Evolutionary conservation across 1,140 invertebrate genomes (phyloP).

Genomic region (Euglossa dilemma): DNA sequence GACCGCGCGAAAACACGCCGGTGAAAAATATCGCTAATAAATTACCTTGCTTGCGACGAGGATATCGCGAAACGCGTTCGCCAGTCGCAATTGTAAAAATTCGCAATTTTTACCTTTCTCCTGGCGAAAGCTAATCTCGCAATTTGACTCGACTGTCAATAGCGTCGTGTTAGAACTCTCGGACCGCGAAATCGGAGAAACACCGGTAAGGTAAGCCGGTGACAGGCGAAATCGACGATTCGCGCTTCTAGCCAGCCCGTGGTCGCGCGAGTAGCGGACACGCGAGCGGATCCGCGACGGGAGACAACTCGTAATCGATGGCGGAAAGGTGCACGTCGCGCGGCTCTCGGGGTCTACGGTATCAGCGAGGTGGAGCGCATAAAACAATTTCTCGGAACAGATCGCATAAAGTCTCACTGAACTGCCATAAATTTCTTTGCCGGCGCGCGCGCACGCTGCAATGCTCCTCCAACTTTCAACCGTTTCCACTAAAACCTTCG

Average conservation of each 20-base stretch:
- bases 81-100: too few relatives aligned
- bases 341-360: constrained; percentile 18
- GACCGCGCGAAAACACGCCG: constrained; percentile 33
- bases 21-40: constrained; percentile 51
- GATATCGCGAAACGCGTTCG: not conserved
- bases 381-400: constrained; percentile 76
- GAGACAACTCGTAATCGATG: constrained; percentile 42
- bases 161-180: too few relatives aligned
- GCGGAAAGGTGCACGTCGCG: constrained; percentile 19
- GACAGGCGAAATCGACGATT: not conserved
- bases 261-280: not conserved
- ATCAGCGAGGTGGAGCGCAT: constrained; percentile 49
- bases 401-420: constrained; percentile 74
- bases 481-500: constrained; percentile 76
- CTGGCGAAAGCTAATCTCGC: constrained; percentile 13
- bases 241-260: not conserved
- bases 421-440: constrained; percentile 76
- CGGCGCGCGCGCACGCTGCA: constrained; percentile 53
- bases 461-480: constrained; percentile 75
- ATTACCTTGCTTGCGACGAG: constrained; percentile 13
- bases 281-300: not conserved
- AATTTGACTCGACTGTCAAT: too few relatives aligned
- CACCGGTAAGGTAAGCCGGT: not conserved
- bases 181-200: not conserved
- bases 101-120: constrained; percentile 40